Conservation (phyloP, 2,797 vertebrate species). For the Cynopterus sphinx region DNA sequence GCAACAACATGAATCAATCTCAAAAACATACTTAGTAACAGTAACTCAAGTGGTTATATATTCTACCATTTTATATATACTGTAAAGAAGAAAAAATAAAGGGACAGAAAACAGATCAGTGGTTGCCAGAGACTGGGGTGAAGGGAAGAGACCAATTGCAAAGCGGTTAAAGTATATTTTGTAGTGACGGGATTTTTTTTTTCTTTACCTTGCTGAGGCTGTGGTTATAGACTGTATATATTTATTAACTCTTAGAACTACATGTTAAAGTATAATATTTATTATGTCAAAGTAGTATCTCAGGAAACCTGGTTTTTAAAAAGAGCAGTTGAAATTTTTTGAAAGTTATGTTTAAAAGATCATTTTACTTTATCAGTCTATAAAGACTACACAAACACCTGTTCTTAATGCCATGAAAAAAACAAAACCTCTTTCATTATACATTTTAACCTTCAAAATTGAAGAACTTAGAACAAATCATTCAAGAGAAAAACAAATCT, state of each 20-base stretch:
- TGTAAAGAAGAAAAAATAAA: not conserved
- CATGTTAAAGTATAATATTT: not conserved
- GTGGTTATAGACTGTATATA: not conserved
- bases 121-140: not conserved
- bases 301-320: not conserved
- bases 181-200: not conserved
- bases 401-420: not conserved
- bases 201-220: not conserved
- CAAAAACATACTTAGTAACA: not conserved
- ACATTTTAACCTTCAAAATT: not conserved
- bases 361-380: not conserved
- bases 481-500: not conserved
- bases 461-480: not conserved
- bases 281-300: not conserved
- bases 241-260: not conserved
- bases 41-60: not conserved
- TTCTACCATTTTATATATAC: not conserved
- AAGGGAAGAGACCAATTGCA: not conserved
- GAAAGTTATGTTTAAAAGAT: not conserved
- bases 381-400: not conserved
- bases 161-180: not conserved
- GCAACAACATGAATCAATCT: not conserved
- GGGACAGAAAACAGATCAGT: not conserved
- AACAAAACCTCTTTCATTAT: not conserved
- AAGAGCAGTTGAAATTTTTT: not conserved